Evolutionary conservation across 2,888 invertebrate genomes (phyloP), one percentile per base, ranked within the genome.

Genomic region (Aphelenchoides bicaudatus): DNA sequence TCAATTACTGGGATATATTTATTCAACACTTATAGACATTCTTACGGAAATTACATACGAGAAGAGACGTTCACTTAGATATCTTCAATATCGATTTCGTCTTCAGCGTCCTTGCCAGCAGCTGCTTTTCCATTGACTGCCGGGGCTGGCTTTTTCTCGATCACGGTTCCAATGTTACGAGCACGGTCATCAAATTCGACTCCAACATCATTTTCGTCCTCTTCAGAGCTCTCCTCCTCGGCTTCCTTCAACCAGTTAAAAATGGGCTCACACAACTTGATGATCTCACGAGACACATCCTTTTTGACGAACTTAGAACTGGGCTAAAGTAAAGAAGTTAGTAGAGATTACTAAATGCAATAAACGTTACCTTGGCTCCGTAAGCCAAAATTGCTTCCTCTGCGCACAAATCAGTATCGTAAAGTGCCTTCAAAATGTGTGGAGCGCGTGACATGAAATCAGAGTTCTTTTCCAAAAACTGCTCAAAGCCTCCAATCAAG

Each of bases 361-460:
- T 13, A 31, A 57, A n/a, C n/a, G n/a, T 29, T 39, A 91, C 88
- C 85, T 93, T 96, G 72, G 87, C 88, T 6, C 88, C 87, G 98
- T 98, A 99, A 67, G 94, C 93, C 63, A 96, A 83, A 70, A 98
- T 84, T 47, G 89, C 87, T 79, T 90, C 88, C 82, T 98, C 98
- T 69, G 91, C 91, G 74, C 98, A 84, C 74, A 98, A 88, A 82
- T 98, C 98, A 71, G 84, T 81, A 82, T 98, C 96, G 82, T 98
- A 98, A 78, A 98, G 86, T 68, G 88, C 82, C 85, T 91, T 91
- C 70, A 92, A 85, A 72, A 91, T 87, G 79, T 87, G 88, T 68
- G 90, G 86, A 72, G 92, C 89, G 81, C 91, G 91, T 59, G 88
- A 85, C 85, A 96, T 85, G 73, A 98, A 85, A 62, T 86, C 85